Base-by-base conservation (phyloP, 1,140 invertebrate genomes). In the Leptestheria dahalacensis region DNA sequence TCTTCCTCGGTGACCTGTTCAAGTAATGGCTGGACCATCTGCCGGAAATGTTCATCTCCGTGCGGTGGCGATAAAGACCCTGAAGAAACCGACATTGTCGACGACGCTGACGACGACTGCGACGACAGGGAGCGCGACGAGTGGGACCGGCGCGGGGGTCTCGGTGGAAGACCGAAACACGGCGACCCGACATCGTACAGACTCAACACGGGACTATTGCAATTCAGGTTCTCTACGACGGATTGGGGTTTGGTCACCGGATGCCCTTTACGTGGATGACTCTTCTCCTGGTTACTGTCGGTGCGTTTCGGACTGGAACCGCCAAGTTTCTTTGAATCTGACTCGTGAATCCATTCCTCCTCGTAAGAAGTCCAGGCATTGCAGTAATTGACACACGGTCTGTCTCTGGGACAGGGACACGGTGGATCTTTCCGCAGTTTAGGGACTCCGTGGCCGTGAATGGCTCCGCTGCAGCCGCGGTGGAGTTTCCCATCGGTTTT, bases 121-220 rank as follows among this genome's bases (percentile, higher is more conserved):
- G 61, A 62, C 6, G 61, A 62, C 46, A 57, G 54, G 12, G 61
- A 62, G 9, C 61, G 46, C n/a, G 48, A 57, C 46, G 58, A 60
- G 51, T 26, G 51, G 1, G 47, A 51, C 41, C 48, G 24, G 24
- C 24, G 48, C 28, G 58, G 58, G 2, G 58, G 48, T 15, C 58
- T 48, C 29, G 58, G 58, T 20, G 58, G 58, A 23, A 60, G 33
- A 49, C 49, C 56, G 47, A 58, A 47, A 12, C 56, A 41, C 10
- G 56, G 49, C 21, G 49, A 29, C 24, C 49, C n/a, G 24, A 60
- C 58, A 4, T 52, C 21, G 0, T 33, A 48, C 49, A 50, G 15
- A 18, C 28, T 29, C 26, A 52, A 49, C 48, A 60, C 51, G 4
- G 51, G 29, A 2, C 28, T 29, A 18, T 51, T 26, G 12, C 49